Evolutionary conservation across 2,888 invertebrate genomes (phyloP).

Genomic region (Noctua comes): DNA sequence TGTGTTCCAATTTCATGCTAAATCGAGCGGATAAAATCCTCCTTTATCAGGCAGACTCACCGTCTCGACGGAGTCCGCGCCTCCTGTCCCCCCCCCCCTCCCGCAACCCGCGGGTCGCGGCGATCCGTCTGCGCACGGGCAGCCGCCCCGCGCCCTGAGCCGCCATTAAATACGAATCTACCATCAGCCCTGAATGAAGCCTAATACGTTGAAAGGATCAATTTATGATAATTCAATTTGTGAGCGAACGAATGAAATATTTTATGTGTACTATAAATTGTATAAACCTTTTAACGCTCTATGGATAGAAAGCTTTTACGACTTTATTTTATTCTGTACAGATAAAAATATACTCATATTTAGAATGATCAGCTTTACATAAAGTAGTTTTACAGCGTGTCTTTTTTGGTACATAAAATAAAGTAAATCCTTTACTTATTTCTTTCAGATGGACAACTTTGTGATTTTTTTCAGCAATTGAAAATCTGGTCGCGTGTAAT

Average conservation of each 20-base stretch:
- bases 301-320: constrained; percentile 70
- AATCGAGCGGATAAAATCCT: constrained; percentile 90
- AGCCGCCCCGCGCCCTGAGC: constrained; percentile 58
- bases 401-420: background rate
- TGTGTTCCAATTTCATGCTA: constrained; percentile 91
- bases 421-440: background rate
- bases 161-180: constrained; percentile 86
- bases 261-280: constrained; percentile 76
- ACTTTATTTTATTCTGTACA: constrained; percentile 59
- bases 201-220: constrained; percentile 81
- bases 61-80: constrained; percentile 81
- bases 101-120: constrained; percentile 60
- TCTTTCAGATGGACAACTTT: background rate
- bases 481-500: background rate
- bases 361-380: constrained; percentile 16
- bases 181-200: constrained; percentile 83
- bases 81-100: constrained; percentile 61
- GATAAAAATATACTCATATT: constrained; percentile 59
- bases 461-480: background rate
- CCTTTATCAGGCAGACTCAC: constrained; percentile 89
- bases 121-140: constrained; percentile 55
- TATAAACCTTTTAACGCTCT: constrained; percentile 65
- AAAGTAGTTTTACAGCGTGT: background rate
- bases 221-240: constrained; percentile 85
- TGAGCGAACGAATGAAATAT: constrained; percentile 75